These are phyloP conservation scores for Esox masquinongy DNA, from an alignment of 2,797 vertebrate genomes.

Conservation along the genomic window DNA sequence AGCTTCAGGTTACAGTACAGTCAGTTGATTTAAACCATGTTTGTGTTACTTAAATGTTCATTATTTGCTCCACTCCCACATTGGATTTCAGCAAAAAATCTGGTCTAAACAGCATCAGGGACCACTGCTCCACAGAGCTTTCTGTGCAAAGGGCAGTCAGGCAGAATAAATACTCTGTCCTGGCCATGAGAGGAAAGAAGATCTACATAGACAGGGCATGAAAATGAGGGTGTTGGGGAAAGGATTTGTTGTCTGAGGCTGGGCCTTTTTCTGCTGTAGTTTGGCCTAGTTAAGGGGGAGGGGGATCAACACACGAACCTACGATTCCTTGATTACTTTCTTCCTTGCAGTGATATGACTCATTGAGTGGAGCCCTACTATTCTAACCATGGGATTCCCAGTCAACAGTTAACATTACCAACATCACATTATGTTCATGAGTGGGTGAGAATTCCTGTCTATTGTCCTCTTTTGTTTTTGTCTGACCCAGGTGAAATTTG, in stretches of 20 bases:
- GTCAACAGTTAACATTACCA: background rate
- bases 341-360: background rate
- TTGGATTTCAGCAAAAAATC: background rate
- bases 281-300: background rate
- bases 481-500: too few relatives aligned
- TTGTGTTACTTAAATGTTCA: background rate
- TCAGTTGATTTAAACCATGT: background rate
- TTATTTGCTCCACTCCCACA: background rate
- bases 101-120: conserved; percentile 35
- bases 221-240: too few relatives aligned
- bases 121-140: conserved; percentile 19
- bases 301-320: background rate
- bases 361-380: background rate
- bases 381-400: background rate
- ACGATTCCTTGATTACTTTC: background rate
- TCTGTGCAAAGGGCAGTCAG: conserved; percentile 56
- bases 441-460: too few relatives aligned
- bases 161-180: conserved; percentile 39
- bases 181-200: background rate
- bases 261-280: too few relatives aligned
- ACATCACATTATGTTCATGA: too few relatives aligned
- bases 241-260: too few relatives aligned
- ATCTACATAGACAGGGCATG: background rate
- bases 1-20: background rate
- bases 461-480: too few relatives aligned